A percentile compares a stretch with the other conserved stretches of the same genome.
Evolutionary conservation across 30 jellyfish, hydroid and myxozoan genomes (phyloP).

Genomic region (Turritopsis dohrnii): DNA sequence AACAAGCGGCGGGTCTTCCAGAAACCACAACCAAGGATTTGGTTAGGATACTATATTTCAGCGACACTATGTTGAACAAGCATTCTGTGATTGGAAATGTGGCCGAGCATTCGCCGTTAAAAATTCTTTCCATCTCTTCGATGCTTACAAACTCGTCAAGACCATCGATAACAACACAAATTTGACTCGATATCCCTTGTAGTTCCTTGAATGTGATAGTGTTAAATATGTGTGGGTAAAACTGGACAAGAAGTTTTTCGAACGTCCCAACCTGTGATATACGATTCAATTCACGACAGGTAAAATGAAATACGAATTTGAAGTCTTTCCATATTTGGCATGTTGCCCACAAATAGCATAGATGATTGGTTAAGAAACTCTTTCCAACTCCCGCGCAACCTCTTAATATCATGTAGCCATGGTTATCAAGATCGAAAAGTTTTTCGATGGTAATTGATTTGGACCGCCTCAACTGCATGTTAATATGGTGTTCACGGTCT

Average conservation of each 20-base stretch:
- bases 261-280: background rate
- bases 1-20: conserved; percentile 12
- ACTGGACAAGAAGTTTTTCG: background rate
- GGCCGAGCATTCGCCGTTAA: background rate
- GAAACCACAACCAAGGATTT: background rate
- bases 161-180: background rate
- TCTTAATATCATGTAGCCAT: conserved; percentile 1
- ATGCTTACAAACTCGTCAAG: background rate
- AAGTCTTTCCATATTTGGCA: background rate
- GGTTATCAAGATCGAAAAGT: background rate
- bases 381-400: conserved; percentile 13
- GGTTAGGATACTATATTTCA: background rate
- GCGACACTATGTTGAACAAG: background rate
- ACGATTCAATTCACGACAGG: background rate
- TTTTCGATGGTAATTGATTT: background rate
- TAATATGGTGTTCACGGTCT: conserved; percentile 9
- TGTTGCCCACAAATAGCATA: background rate
- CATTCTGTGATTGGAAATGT: conserved; percentile 16
- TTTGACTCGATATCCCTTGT: background rate
- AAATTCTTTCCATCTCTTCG: background rate
- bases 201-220: background rate
- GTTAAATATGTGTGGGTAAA: background rate
- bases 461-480: background rate
- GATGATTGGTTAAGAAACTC: background rate
- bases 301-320: conserved; percentile 8